Conservation (phyloP, 2,888 invertebrate species). For the Epirrita christyi region DNA sequence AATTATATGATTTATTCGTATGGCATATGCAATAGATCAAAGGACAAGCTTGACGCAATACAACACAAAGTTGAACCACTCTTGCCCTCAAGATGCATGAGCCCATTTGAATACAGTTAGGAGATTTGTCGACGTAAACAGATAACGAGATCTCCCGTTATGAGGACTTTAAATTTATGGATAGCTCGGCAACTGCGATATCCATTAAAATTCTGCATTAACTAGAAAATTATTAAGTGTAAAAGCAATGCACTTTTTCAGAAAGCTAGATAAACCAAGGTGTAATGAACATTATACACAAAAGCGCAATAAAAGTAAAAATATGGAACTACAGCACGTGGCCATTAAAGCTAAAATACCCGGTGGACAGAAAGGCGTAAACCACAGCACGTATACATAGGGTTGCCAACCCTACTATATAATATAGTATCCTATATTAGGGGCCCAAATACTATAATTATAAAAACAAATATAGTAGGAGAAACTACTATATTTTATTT, state of each 20-base stretch:
- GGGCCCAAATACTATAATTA: no score
- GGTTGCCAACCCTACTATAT: no score
- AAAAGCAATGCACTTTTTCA: no score
- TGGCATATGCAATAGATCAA: no score
- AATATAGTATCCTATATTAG: no score
- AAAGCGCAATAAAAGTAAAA: background rate
- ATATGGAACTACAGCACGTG: slow-evolving; percentile 9
- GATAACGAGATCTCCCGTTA: slow-evolving; percentile 22
- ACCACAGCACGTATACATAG: background rate
- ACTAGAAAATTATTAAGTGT: no score
- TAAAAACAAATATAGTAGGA: no score
- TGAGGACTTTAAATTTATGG: slow-evolving; percentile 11
- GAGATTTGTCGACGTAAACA: slow-evolving; percentile 34
- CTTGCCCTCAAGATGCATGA: slow-evolving; percentile 10
- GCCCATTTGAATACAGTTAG: slow-evolving; percentile 34
- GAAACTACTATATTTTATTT: no score
- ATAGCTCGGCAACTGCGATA: slow-evolving; percentile 1
- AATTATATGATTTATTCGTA: no score
- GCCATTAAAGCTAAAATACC: slow-evolving; percentile 13
- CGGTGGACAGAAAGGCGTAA: slow-evolving; percentile 2
- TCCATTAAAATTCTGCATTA: background rate
- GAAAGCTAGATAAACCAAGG: no score
- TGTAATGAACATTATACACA: slow-evolving; percentile 13
- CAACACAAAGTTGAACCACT: slow-evolving; percentile 3
- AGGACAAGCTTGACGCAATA: background rate